phyloP scores from a whole-genome alignment of 2,113 vertebrate species.

The Macroglossus sobrinus region DNA sequence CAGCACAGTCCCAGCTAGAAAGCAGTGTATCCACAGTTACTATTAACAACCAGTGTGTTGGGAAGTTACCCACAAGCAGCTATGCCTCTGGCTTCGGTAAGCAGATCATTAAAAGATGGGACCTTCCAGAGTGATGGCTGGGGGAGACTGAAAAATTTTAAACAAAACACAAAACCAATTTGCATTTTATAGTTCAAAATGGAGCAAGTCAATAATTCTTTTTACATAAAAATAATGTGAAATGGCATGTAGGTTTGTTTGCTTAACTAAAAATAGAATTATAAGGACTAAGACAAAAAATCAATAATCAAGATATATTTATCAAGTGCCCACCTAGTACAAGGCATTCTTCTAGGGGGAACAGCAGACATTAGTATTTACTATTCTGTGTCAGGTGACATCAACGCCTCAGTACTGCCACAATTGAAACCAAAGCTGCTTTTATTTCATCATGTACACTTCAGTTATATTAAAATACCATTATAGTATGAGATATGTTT shows the following conservation, averaged over 20 bases:
- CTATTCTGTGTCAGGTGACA: neutral
- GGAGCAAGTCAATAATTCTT: neutral
- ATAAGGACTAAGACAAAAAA: neutral
- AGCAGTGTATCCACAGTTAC: neutral
- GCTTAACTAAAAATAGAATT: constrained; percentile 17
- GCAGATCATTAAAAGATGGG: neutral
- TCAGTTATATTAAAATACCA: neutral
- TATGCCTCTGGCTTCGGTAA: neutral
- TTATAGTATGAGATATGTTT: neutral
- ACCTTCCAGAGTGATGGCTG: neutral
- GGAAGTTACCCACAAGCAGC: constrained; percentile 6
- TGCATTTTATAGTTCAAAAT: neutral
- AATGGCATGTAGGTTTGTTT: neutral
- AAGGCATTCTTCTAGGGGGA: neutral
- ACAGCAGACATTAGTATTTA: neutral
- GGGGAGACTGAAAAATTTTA: neutral
- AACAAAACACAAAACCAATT: constrained; percentile 21
- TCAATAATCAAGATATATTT: neutral
- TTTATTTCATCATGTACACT: neutral
- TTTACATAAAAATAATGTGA: neutral
- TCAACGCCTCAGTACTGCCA: neutral
- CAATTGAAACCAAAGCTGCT: neutral
- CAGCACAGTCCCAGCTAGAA: neutral
- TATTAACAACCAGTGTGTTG: constrained; percentile 1
- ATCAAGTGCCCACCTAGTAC: neutral